Base-by-base conservation (phyloP, 2,888 invertebrate genomes). In the Eilema sororculum region DNA sequence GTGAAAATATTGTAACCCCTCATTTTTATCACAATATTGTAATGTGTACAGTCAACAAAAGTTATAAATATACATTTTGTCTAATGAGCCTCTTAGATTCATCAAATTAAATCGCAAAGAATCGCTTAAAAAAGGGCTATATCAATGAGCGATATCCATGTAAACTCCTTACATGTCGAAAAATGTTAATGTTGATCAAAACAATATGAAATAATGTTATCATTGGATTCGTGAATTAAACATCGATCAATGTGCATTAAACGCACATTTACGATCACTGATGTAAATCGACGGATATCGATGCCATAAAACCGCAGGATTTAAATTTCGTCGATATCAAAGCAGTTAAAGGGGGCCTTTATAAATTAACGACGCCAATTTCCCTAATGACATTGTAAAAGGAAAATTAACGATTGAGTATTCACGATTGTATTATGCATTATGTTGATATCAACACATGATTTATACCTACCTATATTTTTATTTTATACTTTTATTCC, bases 321-420 rank as follows among this genome's bases (percentile, higher is more conserved):
- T 93, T 94, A 91, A 91, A 94, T 93, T 93, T 89, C 90, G 88
- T 89, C 90, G 93, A 94, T 94, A 94, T 88, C 89, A 85, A 84
- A 89, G 88, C 92, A 90, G 90, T 93, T 90, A 91, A 90, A 89
- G 89, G 89, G 88, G 85, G 87, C 87, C 88, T 91, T 91, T 93
- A 92, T 91, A 93, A 93, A 94, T 94, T 93, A 94, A 94, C 92
- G 93, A 91, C 78, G 86, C 88, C 93, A 94, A 95, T 95, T 94
- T 94, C 91, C 93, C 93, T 95, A 94, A 95, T 95, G 93, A 94
- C 92, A 91, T 87, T 93, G 93, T 94, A 93, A 94, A 95, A 92
- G 93, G 90, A 90, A 94, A 91, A 88, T 94, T 94, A 91, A 93
- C 93, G 92, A 91, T 89, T 89, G 87, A 88, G 81, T 87, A 84